phyloP scores from a whole-genome alignment of 2,888 invertebrate species.

The Stomorhina lunata region DNA sequence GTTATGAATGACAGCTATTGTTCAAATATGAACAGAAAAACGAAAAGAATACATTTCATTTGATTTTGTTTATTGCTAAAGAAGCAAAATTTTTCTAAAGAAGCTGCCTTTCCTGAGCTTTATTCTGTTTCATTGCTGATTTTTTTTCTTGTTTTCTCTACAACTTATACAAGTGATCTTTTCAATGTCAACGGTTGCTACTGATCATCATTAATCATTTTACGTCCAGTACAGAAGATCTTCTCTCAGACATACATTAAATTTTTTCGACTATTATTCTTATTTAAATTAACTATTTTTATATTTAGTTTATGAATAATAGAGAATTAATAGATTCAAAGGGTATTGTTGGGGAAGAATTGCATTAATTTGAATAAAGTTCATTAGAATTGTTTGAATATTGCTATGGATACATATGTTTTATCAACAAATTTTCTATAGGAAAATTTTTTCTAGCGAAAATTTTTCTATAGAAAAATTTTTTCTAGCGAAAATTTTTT shows the following conservation, averaged over 20 bases:
- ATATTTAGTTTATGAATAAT: slow-evolving; percentile 37
- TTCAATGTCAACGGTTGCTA: slow-evolving; percentile 69
- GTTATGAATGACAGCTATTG: slow-evolving; percentile 55
- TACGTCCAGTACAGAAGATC: slow-evolving; percentile 30
- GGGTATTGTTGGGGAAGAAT: neutral
- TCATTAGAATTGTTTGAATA: slow-evolving; percentile 30
- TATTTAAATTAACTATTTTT: slow-evolving; percentile 34
- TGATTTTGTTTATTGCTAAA: slow-evolving; percentile 44
- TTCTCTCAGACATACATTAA: too few species aligned
- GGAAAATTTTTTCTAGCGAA: too few species aligned
- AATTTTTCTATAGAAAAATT: too few species aligned
- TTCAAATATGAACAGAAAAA: slow-evolving; percentile 41
- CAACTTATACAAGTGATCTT: slow-evolving; percentile 67
- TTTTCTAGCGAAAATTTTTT: too few species aligned
- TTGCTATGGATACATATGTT: slow-evolving; percentile 4
- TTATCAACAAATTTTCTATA: slow-evolving; percentile 18
- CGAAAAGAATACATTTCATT: too few species aligned
- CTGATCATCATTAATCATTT: slow-evolving; percentile 69
- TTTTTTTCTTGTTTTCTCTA: slow-evolving; percentile 11
- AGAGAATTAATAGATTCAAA: slow-evolving; percentile 27
- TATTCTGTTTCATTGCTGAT: neutral
- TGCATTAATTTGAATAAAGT: slow-evolving; percentile 42
- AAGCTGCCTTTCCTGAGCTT: slow-evolving; percentile 26
- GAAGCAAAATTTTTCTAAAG: too few species aligned
- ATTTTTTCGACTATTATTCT: slow-evolving; percentile 13